Evolutionary conservation across 2,888 invertebrate genomes (phyloP), one percentile per base, ranked within the genome.

Genomic region (Galerucella pusilla): DNA sequence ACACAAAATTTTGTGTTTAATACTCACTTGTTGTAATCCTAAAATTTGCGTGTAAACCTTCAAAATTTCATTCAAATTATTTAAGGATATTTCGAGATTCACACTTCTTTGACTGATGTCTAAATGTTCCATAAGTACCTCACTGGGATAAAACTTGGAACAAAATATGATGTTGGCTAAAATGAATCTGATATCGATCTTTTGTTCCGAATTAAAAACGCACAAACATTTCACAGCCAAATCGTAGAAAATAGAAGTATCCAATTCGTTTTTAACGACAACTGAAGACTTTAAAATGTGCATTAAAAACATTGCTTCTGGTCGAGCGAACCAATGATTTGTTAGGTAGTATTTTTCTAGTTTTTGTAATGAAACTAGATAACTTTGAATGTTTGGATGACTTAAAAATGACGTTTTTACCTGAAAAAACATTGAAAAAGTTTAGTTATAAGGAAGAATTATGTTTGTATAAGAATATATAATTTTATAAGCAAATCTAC

Each of bases 271-370:
- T 70, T 82, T 85, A n/a, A 86, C 79, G 5, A 74, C 59, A 14
- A 85, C 80, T 2, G 86, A 88, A 54, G 90, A 83, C 83, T 88
- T 90, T 45, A 91, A 83, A 72, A 90, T 85, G 82, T 89, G 89
- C 81, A 89, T 89, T 9, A 91, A 82, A 11, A 93, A 86, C 75
- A 89, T 88, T 10, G 90, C 88, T 87, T 93, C 93, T 80, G 90
- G 89, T 87, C 91, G 91, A 0, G 92, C 91, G 83, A 91, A 91
- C 91, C 91, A 92, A 83, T 91, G 91, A 63, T 88, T 88, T 74
- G 88, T 88, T n/a, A 91, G 85, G 81, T 87, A 88, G 75, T 84
- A 86, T 64, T 81, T 81, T 20, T 80, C 73, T 2, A 81, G 68
- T 12, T 79, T 74, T 77, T 87, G 86, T 16, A 91, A 77, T 69